Percentiles rank a stretch among this genome's conserved stretches.
phyloP scores from a whole-genome alignment of 2,888 invertebrate species.

The Tetanocera ferruginea region DNA sequence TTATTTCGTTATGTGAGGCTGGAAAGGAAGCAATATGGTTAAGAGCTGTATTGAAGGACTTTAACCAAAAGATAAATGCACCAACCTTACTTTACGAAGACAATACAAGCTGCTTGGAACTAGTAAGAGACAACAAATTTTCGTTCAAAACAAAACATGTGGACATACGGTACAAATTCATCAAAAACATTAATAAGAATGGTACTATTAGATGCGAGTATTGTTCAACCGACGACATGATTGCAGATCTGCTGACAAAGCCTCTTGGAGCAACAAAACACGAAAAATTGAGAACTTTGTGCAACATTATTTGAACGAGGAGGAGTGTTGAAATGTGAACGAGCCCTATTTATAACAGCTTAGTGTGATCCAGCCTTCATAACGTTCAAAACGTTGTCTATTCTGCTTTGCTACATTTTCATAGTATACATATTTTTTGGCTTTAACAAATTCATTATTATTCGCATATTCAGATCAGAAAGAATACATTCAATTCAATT shows the following conservation, averaged over 20 bases:
- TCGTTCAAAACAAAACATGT: conserved; percentile 30
- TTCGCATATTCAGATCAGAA: too few relatives aligned
- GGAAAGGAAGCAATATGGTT: conserved; percentile 49
- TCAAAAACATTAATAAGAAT: conserved; percentile 8
- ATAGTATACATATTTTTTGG: too few relatives aligned
- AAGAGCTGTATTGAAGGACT: conserved; percentile 37
- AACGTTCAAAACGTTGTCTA: too few relatives aligned
- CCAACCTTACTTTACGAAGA: conserved; percentile 42
- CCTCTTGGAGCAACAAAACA: conserved; percentile 43
- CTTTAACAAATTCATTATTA: too few relatives aligned
- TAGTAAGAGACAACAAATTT: conserved; percentile 22
- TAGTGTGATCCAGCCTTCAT: too few relatives aligned
- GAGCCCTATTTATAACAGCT: too few relatives aligned
- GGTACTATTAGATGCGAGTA: conserved; percentile 43
- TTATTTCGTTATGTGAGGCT: conserved; percentile 49
- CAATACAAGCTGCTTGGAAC: conserved; percentile 9
- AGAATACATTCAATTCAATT: too few relatives aligned
- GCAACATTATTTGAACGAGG: conserved; percentile 39
- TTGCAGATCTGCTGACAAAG: conserved; percentile 53
- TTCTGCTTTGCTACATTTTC: too few relatives aligned
- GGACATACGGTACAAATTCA: conserved; percentile 33
- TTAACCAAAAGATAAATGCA: background rate
- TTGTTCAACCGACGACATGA: conserved; percentile 51
- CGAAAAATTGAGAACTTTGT: conserved; percentile 26
- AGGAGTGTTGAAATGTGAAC: conserved; percentile 34